Evolutionary conservation across 2,888 invertebrate genomes (phyloP), one percentile per base, ranked within the genome.

Genomic region (Autographa pulchrina): DNA sequence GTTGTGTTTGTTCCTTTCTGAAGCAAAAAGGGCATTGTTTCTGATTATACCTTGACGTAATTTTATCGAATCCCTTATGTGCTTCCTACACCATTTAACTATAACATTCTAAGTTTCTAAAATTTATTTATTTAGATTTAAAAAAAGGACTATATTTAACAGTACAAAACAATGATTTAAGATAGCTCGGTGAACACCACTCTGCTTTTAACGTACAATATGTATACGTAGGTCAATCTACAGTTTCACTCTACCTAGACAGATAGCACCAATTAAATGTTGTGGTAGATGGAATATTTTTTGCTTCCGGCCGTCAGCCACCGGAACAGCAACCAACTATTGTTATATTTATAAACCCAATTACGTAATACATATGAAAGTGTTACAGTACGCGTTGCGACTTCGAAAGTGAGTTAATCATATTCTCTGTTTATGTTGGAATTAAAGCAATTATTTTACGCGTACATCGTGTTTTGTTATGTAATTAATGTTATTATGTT

Each of bases 321-420:
- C 82, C 86, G 89, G 85, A 88, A 90, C 90, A 85, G 65, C 79
- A 64, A 85, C 86, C 83, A 85, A 83, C 81, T 84, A 86, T 82
- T 86, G 88, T 89, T 88, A 77, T 81, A 77, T 86, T 86, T 86
- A 81, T 79, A 62, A 74, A 81, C 68, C 75, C 69, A 82, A 84
- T 91, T 91, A 90, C 89, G 87, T 90, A 91, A 94, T 81, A 68
- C 82, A 73, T 78, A 87, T 78, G 91, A 92, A 92, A 92, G 91
- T 92, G 92, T 91, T 86, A 88, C 86, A 88, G 82, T 90, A 89
- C 88, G 90, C 87, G 71, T 79, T 81, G 82, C 86, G 82, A 88
- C 84, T 89, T 88, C 89, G 94, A 95, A 93, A 95, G 94, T 90
- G 93, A 94, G 91, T 92, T 93, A 92, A 92, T 93, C 86, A 78